Conservation (phyloP, 2,113 vertebrate species). For the Ciconia maguari region DNA sequence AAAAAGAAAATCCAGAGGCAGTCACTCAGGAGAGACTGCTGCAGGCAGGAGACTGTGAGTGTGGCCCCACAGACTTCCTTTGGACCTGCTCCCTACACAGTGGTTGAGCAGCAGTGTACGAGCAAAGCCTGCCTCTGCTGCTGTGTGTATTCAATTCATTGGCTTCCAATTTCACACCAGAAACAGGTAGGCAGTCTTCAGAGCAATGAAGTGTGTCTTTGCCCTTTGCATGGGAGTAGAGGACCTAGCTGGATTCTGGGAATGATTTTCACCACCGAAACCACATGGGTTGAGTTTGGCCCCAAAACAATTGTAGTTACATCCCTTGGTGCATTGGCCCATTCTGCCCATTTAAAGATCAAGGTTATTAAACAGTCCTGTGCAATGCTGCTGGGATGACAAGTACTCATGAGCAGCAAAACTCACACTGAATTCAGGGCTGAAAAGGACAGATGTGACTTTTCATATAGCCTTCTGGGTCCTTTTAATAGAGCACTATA, state of each 20-base stretch:
- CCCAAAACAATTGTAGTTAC: neutral
- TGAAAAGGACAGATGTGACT: conserved; percentile 19
- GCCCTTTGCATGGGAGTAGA: neutral
- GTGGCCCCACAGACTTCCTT: neutral
- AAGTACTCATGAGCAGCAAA: neutral
- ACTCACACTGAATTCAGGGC: neutral
- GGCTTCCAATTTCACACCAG: neutral
- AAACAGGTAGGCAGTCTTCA: neutral
- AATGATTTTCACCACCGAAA: neutral
- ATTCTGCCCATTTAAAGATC: neutral
- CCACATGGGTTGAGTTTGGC: neutral
- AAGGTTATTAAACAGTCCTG: neutral
- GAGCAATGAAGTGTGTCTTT: neutral
- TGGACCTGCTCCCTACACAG: neutral
- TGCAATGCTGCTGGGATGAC: neutral
- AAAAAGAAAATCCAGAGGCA: neutral
- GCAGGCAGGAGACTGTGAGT: neutral
- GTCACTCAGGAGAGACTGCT: neutral
- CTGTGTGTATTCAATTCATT: neutral
- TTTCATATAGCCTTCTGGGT: neutral
- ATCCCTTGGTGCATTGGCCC: neutral
- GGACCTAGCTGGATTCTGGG: neutral
- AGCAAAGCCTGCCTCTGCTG: neutral
- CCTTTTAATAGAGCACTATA: neutral
- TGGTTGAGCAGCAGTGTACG: neutral